Base-by-base conservation (phyloP, 2,888 invertebrate genomes). In the Aporophyla nigra region DNA sequence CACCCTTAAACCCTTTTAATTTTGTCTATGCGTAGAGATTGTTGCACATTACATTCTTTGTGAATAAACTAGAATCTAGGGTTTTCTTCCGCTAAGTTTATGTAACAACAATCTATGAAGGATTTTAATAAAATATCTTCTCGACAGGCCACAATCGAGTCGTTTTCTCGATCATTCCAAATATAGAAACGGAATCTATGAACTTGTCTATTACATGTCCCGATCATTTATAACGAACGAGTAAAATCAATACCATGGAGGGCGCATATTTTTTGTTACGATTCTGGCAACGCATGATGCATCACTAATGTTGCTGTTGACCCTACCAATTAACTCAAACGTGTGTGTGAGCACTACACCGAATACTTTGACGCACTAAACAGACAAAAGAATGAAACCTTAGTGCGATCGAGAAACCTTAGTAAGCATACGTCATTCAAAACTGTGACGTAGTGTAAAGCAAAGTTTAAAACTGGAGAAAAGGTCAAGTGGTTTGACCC, bases 281-380 rank as follows among this genome's bases (percentile, higher is more conserved):
- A 73, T 79, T 75, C 72, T 72, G 66, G 71, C 74, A 86, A 84
- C 80, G 82, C 76, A 80, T 80, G 74, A 78, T 84, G 79, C 82
- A 74, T 83, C 59, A 87, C 63, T 87, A 86, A 80, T 82, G 87
- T 77, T 86, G 27, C 75, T 72, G 61, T 86, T 82, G 84, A 84
- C 84, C 78, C 82, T 78, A 72, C 76, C 71, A 86, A 82, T 86
- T 86, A 87, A 78, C 69, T 65, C 71, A 69, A 85, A 80, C 78
- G 83, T 63, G 67, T 72, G 68, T 54, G 62, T 65, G 71, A 46
- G 33, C 74, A 51, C 33, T 67, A 73, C 74, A 74, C 67, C 46
- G 54, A 79, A 62, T 74, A 68, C 56, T 78, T 75, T 27, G 63
- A 75, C 49, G 73, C 53, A 74, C 74, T 61, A 40, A 73, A 71